Evolutionary conservation across 2,797 vertebrate genomes (phyloP), one percentile per base, ranked within the genome.

Genomic region (Margarornis squamiger): DNA sequence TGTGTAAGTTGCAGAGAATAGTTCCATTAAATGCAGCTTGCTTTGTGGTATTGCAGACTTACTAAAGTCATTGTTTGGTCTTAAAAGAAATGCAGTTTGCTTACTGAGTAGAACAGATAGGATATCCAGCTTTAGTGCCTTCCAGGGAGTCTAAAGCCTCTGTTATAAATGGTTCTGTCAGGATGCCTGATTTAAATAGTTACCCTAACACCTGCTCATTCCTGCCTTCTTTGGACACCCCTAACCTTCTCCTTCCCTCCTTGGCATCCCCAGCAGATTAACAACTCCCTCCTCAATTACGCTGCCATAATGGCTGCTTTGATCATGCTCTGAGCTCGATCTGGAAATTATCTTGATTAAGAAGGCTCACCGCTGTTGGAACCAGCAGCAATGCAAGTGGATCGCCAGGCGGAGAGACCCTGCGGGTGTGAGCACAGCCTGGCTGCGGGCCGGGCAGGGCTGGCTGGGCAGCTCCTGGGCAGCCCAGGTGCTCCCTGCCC

Each of bases 151-250:
- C 76, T 80, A 48, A 86, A 91, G 77, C 76, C 45, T 85, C 29
- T 0, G 3, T 92, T 94, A 93, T 48, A 90, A 93, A 93, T 78
- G 26, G 62, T 41, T 70, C 41, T 93, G 94, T 92, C 86, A 92
- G 63, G 61, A 76, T 70, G 48, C 76, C 66, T 86, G n/a, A 94
- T 96, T 95, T 95, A 76, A 93, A 86, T 84, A 91, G 94, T 92
- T 90, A 95, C 92, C 88, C 86, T 94, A 80, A 75, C 95, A 97
- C 88, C 95, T 95, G 93, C 88, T 90, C 46, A 12, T 95, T 59
- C 63, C 88, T 73, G 73, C 92, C 55, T 43, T 59, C 66, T 88
- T 88, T 52, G 73, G 93, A 68, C 80, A 81, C 86, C 86, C 76
- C 73, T 92, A 62, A 94, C 96, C 93, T 92, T 68, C 62, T 65